A percentile compares a stretch with the other conserved stretches of the same genome.
These are phyloP conservation scores for Saccostrea cuccullata DNA, from an alignment of 1,140 invertebrate species.

Conservation along the genomic window DNA sequence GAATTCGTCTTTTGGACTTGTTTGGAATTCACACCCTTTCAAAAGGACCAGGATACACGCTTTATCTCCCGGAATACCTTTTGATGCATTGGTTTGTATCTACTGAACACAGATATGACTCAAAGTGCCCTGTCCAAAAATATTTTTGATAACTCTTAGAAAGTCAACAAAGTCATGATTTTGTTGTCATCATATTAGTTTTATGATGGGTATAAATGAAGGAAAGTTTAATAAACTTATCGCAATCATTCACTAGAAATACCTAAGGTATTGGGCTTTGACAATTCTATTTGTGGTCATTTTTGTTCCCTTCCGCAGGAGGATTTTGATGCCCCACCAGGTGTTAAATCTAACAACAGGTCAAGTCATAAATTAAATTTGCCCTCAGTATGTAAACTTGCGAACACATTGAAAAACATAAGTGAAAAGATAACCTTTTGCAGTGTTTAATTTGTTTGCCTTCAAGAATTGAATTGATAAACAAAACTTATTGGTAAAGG, in stretches of 20 bases:
- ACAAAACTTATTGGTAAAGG: too few relatives aligned
- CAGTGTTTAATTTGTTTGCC: background rate
- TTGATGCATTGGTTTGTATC: slow-evolving; percentile 7
- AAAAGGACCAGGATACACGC: background rate
- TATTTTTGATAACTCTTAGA: slow-evolving; percentile 6
- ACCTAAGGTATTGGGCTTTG: background rate
- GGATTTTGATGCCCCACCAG: background rate
- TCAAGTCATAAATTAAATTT: slow-evolving; percentile 6
- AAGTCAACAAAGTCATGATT: background rate
- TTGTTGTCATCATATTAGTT: slow-evolving; percentile 29
- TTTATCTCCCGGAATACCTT: background rate
- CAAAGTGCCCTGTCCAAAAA: slow-evolving; percentile 8
- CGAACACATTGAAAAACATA: background rate
- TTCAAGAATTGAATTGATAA: background rate
- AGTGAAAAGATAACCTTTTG: background rate
- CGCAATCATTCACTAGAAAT: slow-evolving; percentile 4
- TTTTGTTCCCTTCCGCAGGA: background rate
- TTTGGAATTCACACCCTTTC: slow-evolving; percentile 11
- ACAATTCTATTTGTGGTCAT: background rate
- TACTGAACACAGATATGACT: background rate
- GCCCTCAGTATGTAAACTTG: background rate
- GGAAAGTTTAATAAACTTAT: slow-evolving; percentile 27
- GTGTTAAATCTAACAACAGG: background rate
- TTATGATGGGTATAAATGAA: slow-evolving; percentile 25
- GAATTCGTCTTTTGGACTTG: slow-evolving; percentile 24